Evolutionary conservation across 2,888 invertebrate genomes (phyloP), one percentile per base, ranked within the genome.

Genomic region (Metacarcinus magister): DNA sequence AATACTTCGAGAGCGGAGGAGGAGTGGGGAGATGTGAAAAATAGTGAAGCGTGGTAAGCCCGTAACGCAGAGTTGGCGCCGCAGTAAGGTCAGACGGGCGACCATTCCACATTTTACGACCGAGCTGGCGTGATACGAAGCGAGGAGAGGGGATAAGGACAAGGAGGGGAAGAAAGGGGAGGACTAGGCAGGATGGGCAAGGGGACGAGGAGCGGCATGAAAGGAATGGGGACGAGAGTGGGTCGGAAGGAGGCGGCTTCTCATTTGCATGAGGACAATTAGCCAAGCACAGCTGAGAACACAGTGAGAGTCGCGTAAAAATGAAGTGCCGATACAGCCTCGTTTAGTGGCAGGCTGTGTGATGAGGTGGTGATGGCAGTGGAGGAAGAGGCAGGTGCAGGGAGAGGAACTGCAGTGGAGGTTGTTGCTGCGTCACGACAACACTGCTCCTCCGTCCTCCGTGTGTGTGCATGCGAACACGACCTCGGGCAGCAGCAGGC

Each of bases 41-140:
- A 16, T 67, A 93, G n/a, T 93, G 93, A 93, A 93, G 39, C 43
- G 75, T 93, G 93, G 93, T 67, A 43, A 48, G 93, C 32, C 19
- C 8, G n/a, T 54, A 93, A 43, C 93, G 93, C 93, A 93, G 93
- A 93, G 43, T 93, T 93, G 44, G 32, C 32, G 32, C n/a, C 23
- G n/a, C n/a, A n/a, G n/a, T 67, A 67, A 67, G 23, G 67, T 67
- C 67, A 67, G 67, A 67, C 67, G 67, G n/a, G 67, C 67, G n/a
- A 23, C 67, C 67, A 54, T 67, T 67, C n/a, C 67, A n/a, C 67
- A 67, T 7, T 23, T 67, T 67, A 67, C 67, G n/a, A n/a, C n/a
- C 67, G n/a, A 67, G 23, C n/a, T 67, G n/a, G n/a, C 67, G 67
- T n/a, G 67, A 67, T 67, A 67, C n/a, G 82, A 32, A 82, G 28